phyloP scores from a whole-genome alignment of 2,113 vertebrate genomes.

The Leptocoma aspasia region DNA sequence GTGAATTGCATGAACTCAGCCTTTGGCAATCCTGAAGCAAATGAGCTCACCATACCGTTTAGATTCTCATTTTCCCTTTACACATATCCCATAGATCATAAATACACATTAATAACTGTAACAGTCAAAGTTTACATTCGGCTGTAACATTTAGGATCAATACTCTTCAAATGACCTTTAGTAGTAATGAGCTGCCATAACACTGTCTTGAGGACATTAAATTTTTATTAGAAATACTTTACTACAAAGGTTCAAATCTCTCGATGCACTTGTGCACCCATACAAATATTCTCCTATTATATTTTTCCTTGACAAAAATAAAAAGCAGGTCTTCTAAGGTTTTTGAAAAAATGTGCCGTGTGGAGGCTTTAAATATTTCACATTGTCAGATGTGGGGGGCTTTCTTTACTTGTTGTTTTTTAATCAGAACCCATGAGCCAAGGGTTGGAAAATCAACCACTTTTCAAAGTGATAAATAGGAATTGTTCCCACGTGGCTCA shows the following conservation, averaged over 20 bases:
- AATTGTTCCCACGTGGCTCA: conserved; percentile 5
- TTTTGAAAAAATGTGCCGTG: neutral
- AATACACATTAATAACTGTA: conserved; percentile 66
- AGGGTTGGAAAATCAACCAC: neutral
- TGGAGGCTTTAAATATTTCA: neutral
- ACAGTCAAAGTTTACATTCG: conserved; percentile 61
- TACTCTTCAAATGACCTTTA: conserved; percentile 70
- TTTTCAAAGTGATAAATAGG: conserved; percentile 44
- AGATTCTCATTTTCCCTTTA: conserved; percentile 55
- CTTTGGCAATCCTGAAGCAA: conserved; percentile 33
- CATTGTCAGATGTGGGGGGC: neutral
- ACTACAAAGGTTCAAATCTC: conserved; percentile 53
- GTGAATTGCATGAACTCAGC: neutral
- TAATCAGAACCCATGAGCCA: conserved; percentile 20
- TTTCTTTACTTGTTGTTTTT: neutral
- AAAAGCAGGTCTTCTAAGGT: neutral
- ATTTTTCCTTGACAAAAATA: neutral
- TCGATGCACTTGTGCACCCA: neutral
- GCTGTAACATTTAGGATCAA: conserved; percentile 67
- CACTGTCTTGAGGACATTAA: conserved; percentile 63
- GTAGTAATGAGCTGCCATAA: conserved; percentile 66
- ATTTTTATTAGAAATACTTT: conserved; percentile 69
- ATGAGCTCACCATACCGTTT: conserved; percentile 31
- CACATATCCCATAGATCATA: conserved; percentile 51
- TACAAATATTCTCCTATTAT: conserved; percentile 19